These are phyloP conservation scores for Virgularia gustaviana DNA, from an alignment of 92 coral and sea anemone species.

Conservation along the genomic window DNA sequence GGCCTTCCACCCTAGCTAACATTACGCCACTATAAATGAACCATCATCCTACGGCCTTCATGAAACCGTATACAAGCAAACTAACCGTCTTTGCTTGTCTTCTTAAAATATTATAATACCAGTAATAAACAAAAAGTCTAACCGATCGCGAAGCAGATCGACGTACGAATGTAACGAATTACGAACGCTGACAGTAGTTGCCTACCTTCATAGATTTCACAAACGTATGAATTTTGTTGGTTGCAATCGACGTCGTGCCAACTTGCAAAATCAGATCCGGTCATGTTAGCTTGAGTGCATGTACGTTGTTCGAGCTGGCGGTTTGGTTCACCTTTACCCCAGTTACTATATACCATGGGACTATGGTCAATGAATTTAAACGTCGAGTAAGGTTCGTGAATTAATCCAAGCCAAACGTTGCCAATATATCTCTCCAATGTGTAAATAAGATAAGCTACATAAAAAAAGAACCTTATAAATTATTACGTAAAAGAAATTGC, in stretches of 20 bases:
- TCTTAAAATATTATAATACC: no score
- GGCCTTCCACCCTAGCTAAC: no score
- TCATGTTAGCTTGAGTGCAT: slow-evolving; percentile 66
- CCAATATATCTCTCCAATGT: slow-evolving; percentile 59
- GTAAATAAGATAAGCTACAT: slow-evolving; percentile 63
- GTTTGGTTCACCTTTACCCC: slow-evolving; percentile 73
- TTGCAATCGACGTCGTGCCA: slow-evolving; percentile 73
- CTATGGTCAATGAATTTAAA: slow-evolving; percentile 77
- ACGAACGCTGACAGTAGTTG: not conserved
- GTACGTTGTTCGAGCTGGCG: slow-evolving; percentile 40
- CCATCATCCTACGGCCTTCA: no score
- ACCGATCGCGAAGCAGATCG: not conserved
- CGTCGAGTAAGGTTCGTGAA: slow-evolving; percentile 46
- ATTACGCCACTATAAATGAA: no score
- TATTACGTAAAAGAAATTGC: no score
- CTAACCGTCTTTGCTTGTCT: no score
- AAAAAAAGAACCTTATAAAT: not conserved
- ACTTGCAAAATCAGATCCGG: slow-evolving; percentile 57
- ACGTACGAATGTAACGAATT: not conserved
- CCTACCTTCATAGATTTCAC: slow-evolving; percentile 77
- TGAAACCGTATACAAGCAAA: no score
- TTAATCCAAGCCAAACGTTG: slow-evolving; percentile 79
- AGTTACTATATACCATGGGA: slow-evolving; percentile 57
- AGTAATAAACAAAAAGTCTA: not conserved
- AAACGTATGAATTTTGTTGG: slow-evolving; percentile 59